Percentiles rank a stretch among this genome's conserved stretches.
Evolutionary conservation across 35 echinoderm and acorn worm species (phyloP).

Genomic region (Acanthaster planci): DNA sequence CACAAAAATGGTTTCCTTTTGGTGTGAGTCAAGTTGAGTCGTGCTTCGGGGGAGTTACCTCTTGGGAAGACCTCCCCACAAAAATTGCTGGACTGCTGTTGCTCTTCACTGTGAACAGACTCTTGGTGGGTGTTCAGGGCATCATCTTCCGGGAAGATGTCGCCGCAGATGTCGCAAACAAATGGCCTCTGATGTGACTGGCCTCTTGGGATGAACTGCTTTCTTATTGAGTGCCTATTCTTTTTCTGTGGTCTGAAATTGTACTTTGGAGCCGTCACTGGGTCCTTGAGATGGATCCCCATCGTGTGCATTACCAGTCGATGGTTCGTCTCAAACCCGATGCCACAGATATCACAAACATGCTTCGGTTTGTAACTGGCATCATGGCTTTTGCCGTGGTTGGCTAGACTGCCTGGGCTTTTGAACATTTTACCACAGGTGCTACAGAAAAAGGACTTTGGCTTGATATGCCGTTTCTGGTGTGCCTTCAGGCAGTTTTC

Average conservation of each 20-base stretch:
- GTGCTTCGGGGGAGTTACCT: background rate
- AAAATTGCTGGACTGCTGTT: background rate
- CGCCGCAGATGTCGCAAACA: background rate
- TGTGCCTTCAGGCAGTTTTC: conserved; percentile 39
- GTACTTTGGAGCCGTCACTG: too few relatives aligned
- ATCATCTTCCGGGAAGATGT: background rate
- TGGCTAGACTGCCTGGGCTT: conserved; percentile 30
- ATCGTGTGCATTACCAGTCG: too few relatives aligned
- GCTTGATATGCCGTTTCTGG: conserved; percentile 21
- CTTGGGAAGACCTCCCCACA: background rate
- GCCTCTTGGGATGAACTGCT: too few relatives aligned
- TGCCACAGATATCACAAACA: too few relatives aligned
- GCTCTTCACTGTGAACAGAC: background rate
- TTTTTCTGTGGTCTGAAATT: too few relatives aligned
- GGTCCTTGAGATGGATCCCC: too few relatives aligned
- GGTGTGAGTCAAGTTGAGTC: background rate
- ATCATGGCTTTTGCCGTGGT: conserved; percentile 4
- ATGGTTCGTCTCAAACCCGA: too few relatives aligned
- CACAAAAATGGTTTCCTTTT: conserved; percentile 37
- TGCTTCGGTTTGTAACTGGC: too few relatives aligned
- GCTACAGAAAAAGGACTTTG: conserved; percentile 33
- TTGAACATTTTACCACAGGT: conserved; percentile 63
- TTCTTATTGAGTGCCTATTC: too few relatives aligned
- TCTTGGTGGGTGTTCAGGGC: background rate
- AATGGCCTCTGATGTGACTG: background rate